phyloP scores from a whole-genome alignment of 2,113 vertebrate species.

The Scalopus aquaticus region DNA sequence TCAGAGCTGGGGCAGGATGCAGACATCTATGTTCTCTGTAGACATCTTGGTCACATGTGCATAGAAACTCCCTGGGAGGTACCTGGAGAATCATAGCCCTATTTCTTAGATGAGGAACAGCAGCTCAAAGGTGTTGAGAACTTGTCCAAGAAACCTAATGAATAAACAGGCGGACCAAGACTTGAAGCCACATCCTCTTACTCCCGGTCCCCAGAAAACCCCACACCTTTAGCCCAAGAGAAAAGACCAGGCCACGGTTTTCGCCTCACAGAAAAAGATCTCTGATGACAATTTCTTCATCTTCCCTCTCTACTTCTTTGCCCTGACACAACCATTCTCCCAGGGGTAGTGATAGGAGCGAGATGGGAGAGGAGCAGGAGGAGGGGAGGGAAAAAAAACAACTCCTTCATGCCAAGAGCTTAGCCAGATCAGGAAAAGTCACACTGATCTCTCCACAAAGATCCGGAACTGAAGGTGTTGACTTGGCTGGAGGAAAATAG shows the following conservation, averaged over 20 bases:
- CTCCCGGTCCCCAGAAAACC: neutral
- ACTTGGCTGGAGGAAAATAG: neutral
- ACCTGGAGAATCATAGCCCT: neutral
- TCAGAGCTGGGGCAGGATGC: neutral
- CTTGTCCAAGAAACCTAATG: neutral
- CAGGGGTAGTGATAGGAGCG: neutral
- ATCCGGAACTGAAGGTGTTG: neutral
- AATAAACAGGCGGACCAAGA: neutral
- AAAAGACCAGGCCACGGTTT: neutral
- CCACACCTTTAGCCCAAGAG: neutral
- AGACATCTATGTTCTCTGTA: neutral
- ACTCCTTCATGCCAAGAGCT: neutral
- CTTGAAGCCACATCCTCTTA: neutral
- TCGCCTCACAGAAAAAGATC: neutral
- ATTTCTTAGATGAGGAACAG: slow-evolving; percentile 1
- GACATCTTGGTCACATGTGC: neutral
- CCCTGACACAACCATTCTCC: neutral
- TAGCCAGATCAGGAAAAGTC: neutral
- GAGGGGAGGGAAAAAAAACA: neutral
- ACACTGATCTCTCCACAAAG: neutral
- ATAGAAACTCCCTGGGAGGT: neutral
- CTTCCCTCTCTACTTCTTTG: neutral
- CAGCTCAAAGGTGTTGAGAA: neutral
- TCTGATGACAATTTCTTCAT: neutral
- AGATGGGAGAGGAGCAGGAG: neutral